These are phyloP conservation scores for Tyrannus savana DNA, from an alignment of 2,113 vertebrate species.

Conservation along the genomic window DNA sequence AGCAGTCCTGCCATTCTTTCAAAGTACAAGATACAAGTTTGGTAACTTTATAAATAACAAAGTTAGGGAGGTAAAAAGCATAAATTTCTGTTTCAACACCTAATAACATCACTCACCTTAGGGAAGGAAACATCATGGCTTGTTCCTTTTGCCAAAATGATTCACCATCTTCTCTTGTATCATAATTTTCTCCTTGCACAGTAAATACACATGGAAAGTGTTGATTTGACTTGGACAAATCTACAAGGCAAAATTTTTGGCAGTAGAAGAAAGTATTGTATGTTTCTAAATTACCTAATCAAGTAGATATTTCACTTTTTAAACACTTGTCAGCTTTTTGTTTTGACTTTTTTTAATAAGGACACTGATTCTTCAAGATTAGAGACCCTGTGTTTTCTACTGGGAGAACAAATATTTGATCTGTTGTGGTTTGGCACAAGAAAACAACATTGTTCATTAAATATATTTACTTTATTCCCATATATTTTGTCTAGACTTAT, in stretches of 20 bases:
- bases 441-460: conserved; percentile 62
- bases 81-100: conserved; percentile 45
- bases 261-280: conserved; percentile 65
- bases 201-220: conserved; percentile 62
- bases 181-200: conserved; percentile 49
- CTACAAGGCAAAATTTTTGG: conserved; percentile 68
- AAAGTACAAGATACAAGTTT: conserved; percentile 10
- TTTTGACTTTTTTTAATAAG: conserved; percentile 56
- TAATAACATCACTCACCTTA: conserved; percentile 42
- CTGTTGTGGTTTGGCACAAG: conserved; percentile 55
- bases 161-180: conserved; percentile 60
- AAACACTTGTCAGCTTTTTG: conserved; percentile 60
- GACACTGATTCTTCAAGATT: conserved; percentile 63
- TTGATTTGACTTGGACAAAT: conserved; percentile 72
- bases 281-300: conserved; percentile 72
- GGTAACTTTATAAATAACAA: conserved; percentile 25
- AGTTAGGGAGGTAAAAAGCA: conserved; percentile 25
- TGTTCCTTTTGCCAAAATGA: conserved; percentile 51
- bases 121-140: conserved; percentile 44
- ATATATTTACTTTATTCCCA: conserved; percentile 66
- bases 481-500: conserved; percentile 66
- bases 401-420: conserved; percentile 64
- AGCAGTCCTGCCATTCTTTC: neutral
- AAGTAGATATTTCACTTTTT: conserved; percentile 70
- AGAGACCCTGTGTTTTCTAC: conserved; percentile 50